Evolutionary conservation across 2,113 vertebrate genomes (phyloP).

Genomic region (Rhizomys pruinosus): DNA sequence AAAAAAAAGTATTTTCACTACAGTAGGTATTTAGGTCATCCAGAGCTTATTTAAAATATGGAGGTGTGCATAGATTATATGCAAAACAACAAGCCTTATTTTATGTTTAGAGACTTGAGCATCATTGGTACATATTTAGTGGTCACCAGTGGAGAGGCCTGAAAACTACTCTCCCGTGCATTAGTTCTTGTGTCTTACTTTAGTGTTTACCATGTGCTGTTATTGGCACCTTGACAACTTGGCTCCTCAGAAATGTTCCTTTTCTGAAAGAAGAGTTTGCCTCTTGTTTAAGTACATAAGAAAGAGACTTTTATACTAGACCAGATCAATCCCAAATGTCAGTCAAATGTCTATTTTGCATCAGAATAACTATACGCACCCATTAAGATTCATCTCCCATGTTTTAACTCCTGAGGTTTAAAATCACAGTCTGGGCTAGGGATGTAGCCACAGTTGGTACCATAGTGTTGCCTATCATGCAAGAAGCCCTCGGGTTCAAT

Average conservation of each 20-base stretch:
- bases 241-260: background rate
- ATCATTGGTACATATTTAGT: too few species aligned
- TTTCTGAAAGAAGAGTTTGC: background rate
- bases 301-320: background rate
- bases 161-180: background rate
- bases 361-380: background rate
- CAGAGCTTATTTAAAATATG: background rate
- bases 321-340: background rate
- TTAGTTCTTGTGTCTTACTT: background rate
- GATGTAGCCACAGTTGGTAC: background rate
- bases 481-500: background rate
- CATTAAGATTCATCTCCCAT: background rate
- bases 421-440: background rate
- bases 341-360: background rate
- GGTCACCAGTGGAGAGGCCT: too few species aligned
- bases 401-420: background rate
- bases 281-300: slow-evolving; percentile 8
- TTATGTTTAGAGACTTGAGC: background rate
- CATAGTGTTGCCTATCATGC: background rate
- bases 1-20: too few species aligned
- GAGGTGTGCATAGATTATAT: background rate
- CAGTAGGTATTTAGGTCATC: background rate
- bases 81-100: background rate
- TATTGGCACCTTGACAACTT: background rate
- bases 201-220: background rate